These are phyloP conservation scores for Gnathochromis pfefferi DNA, from an alignment of 2,113 vertebrate species.

Conservation along the genomic window DNA sequence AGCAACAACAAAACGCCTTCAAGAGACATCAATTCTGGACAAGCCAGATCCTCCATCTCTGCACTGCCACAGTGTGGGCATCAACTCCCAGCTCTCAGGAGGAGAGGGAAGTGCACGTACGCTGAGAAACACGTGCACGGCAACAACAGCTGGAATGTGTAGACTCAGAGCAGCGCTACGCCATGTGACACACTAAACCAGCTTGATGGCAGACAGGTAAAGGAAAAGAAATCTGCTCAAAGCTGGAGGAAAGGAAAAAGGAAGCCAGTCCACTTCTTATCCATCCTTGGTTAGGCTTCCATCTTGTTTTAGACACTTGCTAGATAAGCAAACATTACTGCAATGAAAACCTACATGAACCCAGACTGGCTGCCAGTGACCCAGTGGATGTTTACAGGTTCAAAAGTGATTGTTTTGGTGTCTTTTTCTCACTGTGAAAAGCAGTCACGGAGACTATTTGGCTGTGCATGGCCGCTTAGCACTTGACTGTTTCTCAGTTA, in stretches of 20 bases:
- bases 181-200: neutral
- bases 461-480: neutral
- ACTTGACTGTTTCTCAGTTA: neutral
- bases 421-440: neutral
- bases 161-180: neutral
- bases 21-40: slow-evolving; percentile 73
- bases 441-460: neutral
- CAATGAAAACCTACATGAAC: neutral
- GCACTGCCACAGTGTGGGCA: slow-evolving; percentile 43
- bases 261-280: neutral
- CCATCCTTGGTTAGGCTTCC: neutral
- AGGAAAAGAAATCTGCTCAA: neutral
- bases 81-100: slow-evolving; percentile 47
- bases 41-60: slow-evolving; percentile 61
- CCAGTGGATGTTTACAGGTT: neutral
- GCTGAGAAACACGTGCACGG: neutral
- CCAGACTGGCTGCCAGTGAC: neutral
- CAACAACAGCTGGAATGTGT: slow-evolving; percentile 42
- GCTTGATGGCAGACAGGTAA: slow-evolving; percentile 42
- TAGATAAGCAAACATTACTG: neutral
- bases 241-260: neutral
- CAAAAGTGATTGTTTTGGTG: neutral
- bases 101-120: slow-evolving; percentile 10
- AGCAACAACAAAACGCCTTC: slow-evolving; percentile 77
- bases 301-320: neutral